These are phyloP conservation scores for Eulacestoma nigropectus DNA, from an alignment of 2,113 vertebrate species.

Conservation along the genomic window DNA sequence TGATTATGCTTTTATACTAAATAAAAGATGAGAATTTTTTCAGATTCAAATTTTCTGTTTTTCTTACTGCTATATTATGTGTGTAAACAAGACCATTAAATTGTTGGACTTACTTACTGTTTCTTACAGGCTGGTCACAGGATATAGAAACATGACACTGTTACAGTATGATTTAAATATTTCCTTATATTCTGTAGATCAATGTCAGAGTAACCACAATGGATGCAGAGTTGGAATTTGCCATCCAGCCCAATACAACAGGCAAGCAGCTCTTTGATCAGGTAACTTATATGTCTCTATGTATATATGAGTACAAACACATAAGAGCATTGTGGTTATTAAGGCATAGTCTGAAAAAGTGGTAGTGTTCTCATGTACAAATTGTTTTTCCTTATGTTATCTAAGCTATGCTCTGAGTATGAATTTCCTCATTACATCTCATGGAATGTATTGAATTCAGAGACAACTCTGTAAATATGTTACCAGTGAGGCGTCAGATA, in stretches of 20 bases:
- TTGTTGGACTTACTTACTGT: neutral
- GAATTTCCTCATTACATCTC: neutral
- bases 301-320: neutral
- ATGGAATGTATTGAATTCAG: neutral
- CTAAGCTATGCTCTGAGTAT: neutral
- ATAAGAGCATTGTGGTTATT: neutral
- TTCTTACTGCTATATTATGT: neutral
- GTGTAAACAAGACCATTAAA: neutral
- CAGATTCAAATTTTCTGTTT: neutral
- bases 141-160: neutral
- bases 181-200: constrained; percentile 67
- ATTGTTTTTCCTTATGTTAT: neutral
- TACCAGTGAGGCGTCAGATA: neutral
- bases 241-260: constrained; percentile 83
- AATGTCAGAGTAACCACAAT: constrained; percentile 84
- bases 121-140: neutral
- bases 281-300: constrained; percentile 55
- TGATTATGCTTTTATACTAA: neutral
- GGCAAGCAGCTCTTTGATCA: constrained; percentile 86
- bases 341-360: neutral
- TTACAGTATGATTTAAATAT: neutral
- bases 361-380: neutral
- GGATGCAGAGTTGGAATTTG: constrained; percentile 85
- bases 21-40: neutral
- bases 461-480: neutral